A percentile compares a stretch with the other conserved stretches of the same genome.
Evolutionary conservation across 2,797 vertebrate genomes (phyloP).

Genomic region (Cyprinella venusta): DNA sequence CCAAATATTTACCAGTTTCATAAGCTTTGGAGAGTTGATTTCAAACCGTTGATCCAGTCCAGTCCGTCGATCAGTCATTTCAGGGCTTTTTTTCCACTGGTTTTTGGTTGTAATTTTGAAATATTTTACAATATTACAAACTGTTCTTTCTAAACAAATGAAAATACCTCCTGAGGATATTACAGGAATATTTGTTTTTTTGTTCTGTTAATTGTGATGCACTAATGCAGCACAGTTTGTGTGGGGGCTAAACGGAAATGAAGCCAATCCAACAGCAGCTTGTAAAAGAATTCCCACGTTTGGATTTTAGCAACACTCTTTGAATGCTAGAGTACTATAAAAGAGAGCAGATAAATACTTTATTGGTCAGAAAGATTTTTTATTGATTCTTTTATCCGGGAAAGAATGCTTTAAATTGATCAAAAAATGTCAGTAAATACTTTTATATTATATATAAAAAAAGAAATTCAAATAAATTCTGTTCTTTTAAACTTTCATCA

Average conservation of each 20-base stretch:
- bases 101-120: background rate
- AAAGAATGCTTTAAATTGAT: background rate
- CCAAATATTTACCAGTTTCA: conserved; percentile 15
- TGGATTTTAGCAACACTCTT: background rate
- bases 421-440: background rate
- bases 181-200: background rate
- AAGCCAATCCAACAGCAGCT: background rate
- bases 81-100: background rate
- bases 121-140: background rate
- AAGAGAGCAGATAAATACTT: background rate
- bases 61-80: background rate
- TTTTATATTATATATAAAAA: background rate
- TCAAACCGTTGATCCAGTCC: background rate
- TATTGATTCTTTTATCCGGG: background rate
- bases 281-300: background rate
- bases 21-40: conserved; percentile 3
- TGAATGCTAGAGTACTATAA: background rate
- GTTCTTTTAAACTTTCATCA: background rate
- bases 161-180: background rate
- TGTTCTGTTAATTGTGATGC: background rate
- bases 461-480: background rate
- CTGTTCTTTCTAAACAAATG: background rate
- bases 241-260: background rate
- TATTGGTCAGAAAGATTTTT: background rate
- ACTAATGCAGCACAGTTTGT: background rate